Base-by-base conservation (phyloP, 2,888 invertebrate species). In the Stenotaenia linearis region DNA sequence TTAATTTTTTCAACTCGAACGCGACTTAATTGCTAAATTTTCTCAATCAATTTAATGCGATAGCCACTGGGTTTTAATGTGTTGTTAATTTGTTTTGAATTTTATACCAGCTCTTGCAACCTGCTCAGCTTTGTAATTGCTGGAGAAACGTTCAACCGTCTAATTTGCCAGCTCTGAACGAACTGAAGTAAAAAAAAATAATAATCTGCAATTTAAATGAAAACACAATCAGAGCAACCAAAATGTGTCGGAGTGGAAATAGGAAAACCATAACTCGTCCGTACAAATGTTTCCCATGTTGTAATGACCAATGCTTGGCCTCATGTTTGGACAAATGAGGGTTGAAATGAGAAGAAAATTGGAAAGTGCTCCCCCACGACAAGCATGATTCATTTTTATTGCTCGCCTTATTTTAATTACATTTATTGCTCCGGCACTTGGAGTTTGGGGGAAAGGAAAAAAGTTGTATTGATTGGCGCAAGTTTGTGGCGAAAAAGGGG, bases 311-410 rank as follows among this genome's bases (percentile, higher is more conserved):
- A 45, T 45, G 45, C 45, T 45, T 45, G 45, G 45, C 45, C 45
- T 45, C 45, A 45, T 45, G 45, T 45, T 45, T 45, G 45, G 45
- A 45, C 45, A 45, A 45, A 45, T 45, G 45, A 45, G 45, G 45
- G 45, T 74, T 74, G 28, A 74, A 74, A 74, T 74, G 28, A 74
- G 74, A 74, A 74, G 74, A 30, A 74, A 74, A 74, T 74, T 74
- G 74, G 30, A 74, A 74, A 74, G 28, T 28, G 30, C 74, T 23
- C 30, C 45, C 45, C 28, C 30, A 74, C 30, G 74, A 74, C 74
- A 74, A 30, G 30, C 28, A 30, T 74, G 50, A 79, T 79, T 40
- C 25, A 79, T 79, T n/a, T 40, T 77, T 30, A 79, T 75, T 23
- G 79, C 75, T 30, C 30, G 77, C 30, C 18, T 75, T 40, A 79